Evolutionary conservation across 2,888 invertebrate genomes (phyloP).

Genomic region (Brachyopa scutellaris): DNA sequence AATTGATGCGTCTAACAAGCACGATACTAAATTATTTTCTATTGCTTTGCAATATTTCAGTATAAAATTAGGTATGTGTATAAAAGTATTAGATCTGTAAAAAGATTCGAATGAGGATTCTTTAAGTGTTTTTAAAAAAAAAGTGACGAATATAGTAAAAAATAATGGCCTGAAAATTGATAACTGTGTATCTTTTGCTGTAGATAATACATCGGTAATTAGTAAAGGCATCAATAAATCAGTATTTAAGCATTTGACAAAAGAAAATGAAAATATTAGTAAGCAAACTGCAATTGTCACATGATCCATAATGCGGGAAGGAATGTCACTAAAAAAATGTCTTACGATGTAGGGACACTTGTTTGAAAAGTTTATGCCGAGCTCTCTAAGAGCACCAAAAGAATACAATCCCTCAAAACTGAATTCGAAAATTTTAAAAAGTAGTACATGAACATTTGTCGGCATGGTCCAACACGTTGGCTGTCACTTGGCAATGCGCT

Average conservation of each 20-base stretch:
- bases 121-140: background rate
- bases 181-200: background rate
- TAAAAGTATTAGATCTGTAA: background rate
- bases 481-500: constrained; percentile 10
- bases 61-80: background rate
- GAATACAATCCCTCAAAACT: background rate
- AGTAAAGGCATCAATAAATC: too few relatives aligned
- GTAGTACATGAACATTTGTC: background rate
- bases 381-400: background rate
- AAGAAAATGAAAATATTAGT: background rate
- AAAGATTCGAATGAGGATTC: background rate
- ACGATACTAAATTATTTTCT: background rate
- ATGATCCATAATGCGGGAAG: background rate
- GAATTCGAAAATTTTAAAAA: background rate
- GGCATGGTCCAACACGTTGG: constrained; percentile 15
- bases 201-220: constrained; percentile 4
- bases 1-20: too few relatives aligned
- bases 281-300: background rate
- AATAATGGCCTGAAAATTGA: background rate
- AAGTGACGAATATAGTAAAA: too few relatives aligned
- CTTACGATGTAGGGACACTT: constrained; percentile 5
- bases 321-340: background rate
- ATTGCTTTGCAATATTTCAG: background rate
- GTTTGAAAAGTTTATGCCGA: background rate
- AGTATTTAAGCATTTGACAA: background rate